phyloP scores from a whole-genome alignment of 2,113 vertebrate genomes.

The Struthidea cinerea region DNA sequence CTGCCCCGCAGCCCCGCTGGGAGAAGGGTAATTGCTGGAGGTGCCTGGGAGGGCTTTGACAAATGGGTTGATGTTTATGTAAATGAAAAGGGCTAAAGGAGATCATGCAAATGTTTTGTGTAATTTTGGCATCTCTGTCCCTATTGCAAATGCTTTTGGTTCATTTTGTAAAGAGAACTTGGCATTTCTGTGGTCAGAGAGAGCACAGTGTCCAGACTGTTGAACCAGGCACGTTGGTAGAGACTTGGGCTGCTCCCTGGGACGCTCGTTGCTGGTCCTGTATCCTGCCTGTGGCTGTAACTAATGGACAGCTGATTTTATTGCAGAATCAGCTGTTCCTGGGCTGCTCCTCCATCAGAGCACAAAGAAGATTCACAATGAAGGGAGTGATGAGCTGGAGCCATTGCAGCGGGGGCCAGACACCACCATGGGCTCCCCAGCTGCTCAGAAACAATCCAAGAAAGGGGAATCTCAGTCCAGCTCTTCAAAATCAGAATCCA shows the following conservation, averaged over 20 bases:
- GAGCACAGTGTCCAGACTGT: neutral
- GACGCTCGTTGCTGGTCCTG: neutral
- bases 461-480: slow-evolving; percentile 69
- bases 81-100: neutral
- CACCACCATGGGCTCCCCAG: neutral
- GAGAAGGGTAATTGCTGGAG: slow-evolving; percentile 31
- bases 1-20: neutral
- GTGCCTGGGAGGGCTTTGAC: neutral
- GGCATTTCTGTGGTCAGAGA: neutral
- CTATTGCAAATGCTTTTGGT: neutral
- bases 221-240: neutral
- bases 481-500: slow-evolving; percentile 79
- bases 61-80: neutral
- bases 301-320: neutral
- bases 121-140: neutral
- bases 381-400: neutral
- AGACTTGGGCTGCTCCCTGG: neutral
- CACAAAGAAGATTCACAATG: slow-evolving; percentile 7
- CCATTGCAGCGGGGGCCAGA: accelerated
- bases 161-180: neutral
- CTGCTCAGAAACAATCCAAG: slow-evolving; percentile 55
- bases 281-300: neutral
- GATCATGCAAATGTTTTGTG: neutral
- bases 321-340: slow-evolving; percentile 20
- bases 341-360: neutral